These are phyloP conservation scores for Atta colombica DNA, from an alignment of 1,140 invertebrate genomes.

Conservation along the genomic window DNA sequence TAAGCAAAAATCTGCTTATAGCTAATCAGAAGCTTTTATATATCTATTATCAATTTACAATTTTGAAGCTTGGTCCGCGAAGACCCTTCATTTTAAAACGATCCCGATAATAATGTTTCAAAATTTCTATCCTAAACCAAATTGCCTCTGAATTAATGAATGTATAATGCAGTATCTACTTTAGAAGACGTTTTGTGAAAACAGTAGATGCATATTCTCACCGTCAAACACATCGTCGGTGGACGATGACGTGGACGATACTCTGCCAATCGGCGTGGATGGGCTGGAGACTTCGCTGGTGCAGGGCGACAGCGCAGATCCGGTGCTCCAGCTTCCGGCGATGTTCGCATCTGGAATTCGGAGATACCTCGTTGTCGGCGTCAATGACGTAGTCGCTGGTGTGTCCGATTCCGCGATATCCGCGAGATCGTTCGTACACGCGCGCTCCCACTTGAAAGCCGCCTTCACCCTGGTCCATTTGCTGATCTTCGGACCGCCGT, in stretches of 20 bases:
- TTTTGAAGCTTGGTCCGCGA: background rate
- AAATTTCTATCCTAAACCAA: conserved; percentile 4
- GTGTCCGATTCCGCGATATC: conserved; percentile 58
- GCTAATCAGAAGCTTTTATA: background rate
- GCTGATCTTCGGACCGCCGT: conserved; percentile 88
- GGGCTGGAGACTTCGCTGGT: conserved; percentile 79
- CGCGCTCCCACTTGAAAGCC: conserved; percentile 92
- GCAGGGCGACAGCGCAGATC: conserved; percentile 55
- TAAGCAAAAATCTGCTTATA: background rate
- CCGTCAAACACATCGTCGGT: conserved; percentile 85
- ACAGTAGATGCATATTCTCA: conserved; percentile 34
- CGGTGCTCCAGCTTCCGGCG: conserved; percentile 47
- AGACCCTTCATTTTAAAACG: background rate
- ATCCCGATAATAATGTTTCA: background rate
- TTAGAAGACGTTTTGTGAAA: background rate
- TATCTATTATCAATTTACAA: conserved; percentile 7
- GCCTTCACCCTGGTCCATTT: conserved; percentile 95
- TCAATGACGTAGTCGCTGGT: conserved; percentile 80
- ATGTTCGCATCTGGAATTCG: conserved; percentile 82
- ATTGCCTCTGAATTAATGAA: background rate
- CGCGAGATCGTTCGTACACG: conserved; percentile 81
- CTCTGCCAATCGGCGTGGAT: conserved; percentile 81
- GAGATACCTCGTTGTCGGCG: conserved; percentile 81
- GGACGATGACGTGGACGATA: conserved; percentile 86
- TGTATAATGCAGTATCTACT: conserved; percentile 1